Evolutionary conservation across 2,888 invertebrate genomes (phyloP), one percentile per base, ranked within the genome.

Genomic region (Tetanocera ferruginea): DNA sequence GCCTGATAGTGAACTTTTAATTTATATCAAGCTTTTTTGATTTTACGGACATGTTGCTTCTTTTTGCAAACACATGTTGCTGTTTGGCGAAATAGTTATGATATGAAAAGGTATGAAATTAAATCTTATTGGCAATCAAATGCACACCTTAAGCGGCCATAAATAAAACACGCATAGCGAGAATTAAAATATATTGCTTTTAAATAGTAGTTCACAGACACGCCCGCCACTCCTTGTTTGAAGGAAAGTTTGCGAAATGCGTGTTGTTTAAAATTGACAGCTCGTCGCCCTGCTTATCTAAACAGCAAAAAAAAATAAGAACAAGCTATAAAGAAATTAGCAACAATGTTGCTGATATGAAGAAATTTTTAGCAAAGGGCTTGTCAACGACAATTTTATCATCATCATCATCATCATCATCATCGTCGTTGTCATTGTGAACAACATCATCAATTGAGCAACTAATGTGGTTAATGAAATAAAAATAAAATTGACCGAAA

Each of bases 391-490:
- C 49, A n/a, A n/a, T n/a, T n/a, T n/a, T n/a, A n/a, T n/a, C n/a
- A 43, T 11, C 43, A 43, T 43, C 43, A 14, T 11, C 14, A 43
- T 37, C 8, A 11, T 14, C 14, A 43, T 43, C 31, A 37, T 8
- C 37, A 37, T 37, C 37, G 8, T 37, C 37, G 8, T 8, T 8
- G 8, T 8, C 9, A 37, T 5, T 14, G 43, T 43, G 43, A 43
- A 43, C 43, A 43, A 43, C 11, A 43, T 43, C 43, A 51, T 57
- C 28, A 62, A 52, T 51, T 31, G 23, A 28, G 19, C 31, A 66
- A 64, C 74, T 31, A 43, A 64, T 49, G 55, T 69, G 76, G 23
- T 49, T 62, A 49, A 71, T 52, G 64, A 76, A 57, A 34, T 14
- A 34, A 37, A 69, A 76, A 55, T 25, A 31, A 31, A 55, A 34